A percentile compares a stretch with the other conserved stretches of the same genome.
Conservation (phyloP, 2,113 vertebrate species). For the Pogonocichla stellata region DNA sequence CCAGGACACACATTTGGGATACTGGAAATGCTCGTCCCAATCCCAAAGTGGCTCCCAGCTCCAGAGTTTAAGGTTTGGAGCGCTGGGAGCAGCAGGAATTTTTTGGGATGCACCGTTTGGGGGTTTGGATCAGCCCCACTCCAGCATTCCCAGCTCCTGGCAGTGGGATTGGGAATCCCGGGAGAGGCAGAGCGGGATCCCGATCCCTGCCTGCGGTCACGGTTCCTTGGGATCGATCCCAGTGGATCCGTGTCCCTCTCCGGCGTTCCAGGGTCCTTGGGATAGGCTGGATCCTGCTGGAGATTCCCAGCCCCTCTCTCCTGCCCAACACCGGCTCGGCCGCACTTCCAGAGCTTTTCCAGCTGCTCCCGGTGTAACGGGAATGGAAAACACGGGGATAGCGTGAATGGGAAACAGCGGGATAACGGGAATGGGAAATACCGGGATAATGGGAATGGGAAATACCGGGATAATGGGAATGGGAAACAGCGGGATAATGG, state of each 20-base stretch:
- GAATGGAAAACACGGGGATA: neutral
- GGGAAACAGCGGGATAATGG: neutral
- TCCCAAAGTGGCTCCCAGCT: fast-evolving
- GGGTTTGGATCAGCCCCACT: neutral
- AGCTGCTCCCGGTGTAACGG: neutral
- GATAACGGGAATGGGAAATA: neutral
- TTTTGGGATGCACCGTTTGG: neutral
- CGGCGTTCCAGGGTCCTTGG: neutral
- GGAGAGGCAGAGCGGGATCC: neutral
- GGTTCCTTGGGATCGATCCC: neutral
- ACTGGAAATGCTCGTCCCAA: neutral
- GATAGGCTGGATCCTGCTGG: neutral
- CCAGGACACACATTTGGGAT: fast-evolving
- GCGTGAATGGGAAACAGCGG: neutral
- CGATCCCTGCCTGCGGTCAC: neutral
- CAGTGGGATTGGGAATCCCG: neutral
- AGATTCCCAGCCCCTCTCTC: neutral
- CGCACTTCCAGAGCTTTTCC: neutral
- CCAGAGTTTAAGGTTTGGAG: neutral
- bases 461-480: neutral
- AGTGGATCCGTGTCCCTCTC: neutral
- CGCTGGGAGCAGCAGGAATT: neutral
- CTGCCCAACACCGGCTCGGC: fast-evolving
- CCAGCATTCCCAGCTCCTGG: neutral
- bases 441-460: neutral